Evolutionary conservation across 2,888 invertebrate species (phyloP).

Genomic region (Steinernema hermaphroditum): DNA sequence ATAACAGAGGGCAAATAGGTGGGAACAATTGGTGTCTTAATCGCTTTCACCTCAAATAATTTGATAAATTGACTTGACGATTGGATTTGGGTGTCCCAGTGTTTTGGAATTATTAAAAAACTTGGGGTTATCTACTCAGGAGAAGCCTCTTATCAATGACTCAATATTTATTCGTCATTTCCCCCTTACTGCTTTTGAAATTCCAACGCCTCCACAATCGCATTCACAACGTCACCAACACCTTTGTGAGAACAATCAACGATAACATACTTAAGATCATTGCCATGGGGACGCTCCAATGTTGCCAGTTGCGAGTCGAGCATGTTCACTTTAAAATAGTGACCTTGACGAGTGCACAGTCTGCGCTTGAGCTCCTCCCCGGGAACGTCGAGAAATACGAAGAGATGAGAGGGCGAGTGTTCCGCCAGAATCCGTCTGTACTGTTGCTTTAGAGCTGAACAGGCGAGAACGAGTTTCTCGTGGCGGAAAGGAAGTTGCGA

Average conservation of each 20-base stretch:
- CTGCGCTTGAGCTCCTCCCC: conserved; percentile 34
- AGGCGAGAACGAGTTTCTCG: conserved; percentile 57
- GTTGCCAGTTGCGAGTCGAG: conserved; percentile 41
- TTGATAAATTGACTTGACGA: too few relatives aligned
- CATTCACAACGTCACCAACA: background rate
- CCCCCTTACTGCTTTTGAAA: background rate
- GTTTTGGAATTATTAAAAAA: too few relatives aligned
- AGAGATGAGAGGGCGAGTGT: conserved; percentile 11
- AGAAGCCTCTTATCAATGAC: too few relatives aligned
- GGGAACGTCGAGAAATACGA: conserved; percentile 33
- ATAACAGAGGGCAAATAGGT: too few relatives aligned
- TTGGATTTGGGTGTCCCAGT: too few relatives aligned
- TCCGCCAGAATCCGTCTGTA: conserved; percentile 56
- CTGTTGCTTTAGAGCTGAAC: conserved; percentile 66
- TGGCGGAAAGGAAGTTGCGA: conserved; percentile 33
- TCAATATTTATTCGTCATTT: too few relatives aligned
- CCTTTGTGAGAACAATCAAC: background rate
- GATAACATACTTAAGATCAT: background rate
- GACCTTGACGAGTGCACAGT: conserved; percentile 31
- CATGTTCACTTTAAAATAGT: conserved; percentile 41
- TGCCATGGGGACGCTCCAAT: conserved; percentile 38
- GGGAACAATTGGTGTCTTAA: too few relatives aligned
- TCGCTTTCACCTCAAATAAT: too few relatives aligned
- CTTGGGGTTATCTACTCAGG: too few relatives aligned
- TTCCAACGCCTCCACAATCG: background rate